Conservation (phyloP, 2,113 vertebrate genomes). For the Actenoides lindsayi region DNA sequence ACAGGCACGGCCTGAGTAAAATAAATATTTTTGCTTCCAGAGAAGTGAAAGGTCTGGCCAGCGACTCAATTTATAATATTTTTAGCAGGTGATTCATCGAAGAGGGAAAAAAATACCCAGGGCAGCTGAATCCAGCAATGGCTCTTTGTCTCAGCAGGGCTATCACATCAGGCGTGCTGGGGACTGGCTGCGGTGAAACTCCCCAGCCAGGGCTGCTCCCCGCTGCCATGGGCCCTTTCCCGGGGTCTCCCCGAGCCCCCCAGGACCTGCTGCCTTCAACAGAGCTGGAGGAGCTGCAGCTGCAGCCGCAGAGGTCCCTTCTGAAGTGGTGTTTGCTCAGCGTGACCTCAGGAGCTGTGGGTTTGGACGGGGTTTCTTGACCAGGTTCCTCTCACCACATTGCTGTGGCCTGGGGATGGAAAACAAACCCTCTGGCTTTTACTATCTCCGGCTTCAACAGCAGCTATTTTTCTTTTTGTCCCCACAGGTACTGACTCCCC, state of each 20-base stretch:
- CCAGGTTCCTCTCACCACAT: not conserved
- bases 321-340: not conserved
- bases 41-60: constrained; percentile 59
- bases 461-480: not conserved
- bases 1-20: constrained; percentile 39
- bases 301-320: not conserved
- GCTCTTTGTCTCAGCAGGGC: constrained; percentile 35
- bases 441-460: rapidly evolving
- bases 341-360: not conserved
- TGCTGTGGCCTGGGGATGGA: not conserved
- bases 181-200: not conserved
- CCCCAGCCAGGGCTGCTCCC: not conserved
- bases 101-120: constrained; percentile 56
- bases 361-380: not conserved
- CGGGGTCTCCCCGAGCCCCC: not conserved
- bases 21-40: constrained; percentile 66
- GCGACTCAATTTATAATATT: constrained; percentile 18
- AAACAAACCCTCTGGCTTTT: constrained; percentile 8
- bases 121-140: constrained; percentile 57
- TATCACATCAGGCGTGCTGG: rapidly evolving
- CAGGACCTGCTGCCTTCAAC: not conserved
- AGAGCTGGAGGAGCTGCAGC: not conserved
- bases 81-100: constrained; percentile 67
- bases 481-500: not conserved
- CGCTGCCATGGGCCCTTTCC: rapidly evolving